Percentiles rank a stretch among this genome's conserved stretches.
phyloP scores from a whole-genome alignment of 2,113 vertebrate genomes.

The Pleuronectes platessa region DNA sequence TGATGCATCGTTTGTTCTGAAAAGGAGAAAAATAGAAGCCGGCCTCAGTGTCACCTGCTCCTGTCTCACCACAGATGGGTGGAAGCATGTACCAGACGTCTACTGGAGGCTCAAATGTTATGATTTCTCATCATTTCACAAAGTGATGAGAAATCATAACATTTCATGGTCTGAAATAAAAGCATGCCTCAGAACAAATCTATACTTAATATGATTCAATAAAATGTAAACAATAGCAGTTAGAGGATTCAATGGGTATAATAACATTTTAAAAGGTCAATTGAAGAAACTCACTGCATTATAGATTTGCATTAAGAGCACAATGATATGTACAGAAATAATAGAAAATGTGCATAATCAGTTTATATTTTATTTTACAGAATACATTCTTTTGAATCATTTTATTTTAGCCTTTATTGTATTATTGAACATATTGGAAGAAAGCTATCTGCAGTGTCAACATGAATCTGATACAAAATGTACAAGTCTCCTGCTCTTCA shows the following conservation, averaged over 20 bases:
- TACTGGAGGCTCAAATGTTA: too few species aligned
- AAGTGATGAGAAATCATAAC: too few species aligned
- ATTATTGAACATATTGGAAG: neutral
- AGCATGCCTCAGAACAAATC: slow-evolving; percentile 45
- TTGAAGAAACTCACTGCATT: slow-evolving; percentile 21
- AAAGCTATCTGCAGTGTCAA: neutral
- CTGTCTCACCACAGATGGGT: too few species aligned
- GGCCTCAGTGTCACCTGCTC: too few species aligned
- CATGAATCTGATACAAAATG: neutral
- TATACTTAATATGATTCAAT: slow-evolving; percentile 29
- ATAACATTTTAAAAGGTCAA: too few species aligned
- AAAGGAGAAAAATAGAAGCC: too few species aligned
- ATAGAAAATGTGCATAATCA: too few species aligned
- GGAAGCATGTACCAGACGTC: too few species aligned
- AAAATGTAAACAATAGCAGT: slow-evolving; percentile 10
- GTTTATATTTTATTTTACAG: too few species aligned
- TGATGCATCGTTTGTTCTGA: too few species aligned
- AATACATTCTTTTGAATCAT: neutral
- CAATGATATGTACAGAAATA: slow-evolving; percentile 5
- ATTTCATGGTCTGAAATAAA: slow-evolving; percentile 27
- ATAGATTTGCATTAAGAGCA: slow-evolving; percentile 15
- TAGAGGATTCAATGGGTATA: neutral
- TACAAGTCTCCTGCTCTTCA: neutral
- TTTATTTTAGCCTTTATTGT: slow-evolving; percentile 10
- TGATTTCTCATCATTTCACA: neutral